Conservation (phyloP, 1,140 invertebrate species). For the Euglossa dilemma region DNA sequence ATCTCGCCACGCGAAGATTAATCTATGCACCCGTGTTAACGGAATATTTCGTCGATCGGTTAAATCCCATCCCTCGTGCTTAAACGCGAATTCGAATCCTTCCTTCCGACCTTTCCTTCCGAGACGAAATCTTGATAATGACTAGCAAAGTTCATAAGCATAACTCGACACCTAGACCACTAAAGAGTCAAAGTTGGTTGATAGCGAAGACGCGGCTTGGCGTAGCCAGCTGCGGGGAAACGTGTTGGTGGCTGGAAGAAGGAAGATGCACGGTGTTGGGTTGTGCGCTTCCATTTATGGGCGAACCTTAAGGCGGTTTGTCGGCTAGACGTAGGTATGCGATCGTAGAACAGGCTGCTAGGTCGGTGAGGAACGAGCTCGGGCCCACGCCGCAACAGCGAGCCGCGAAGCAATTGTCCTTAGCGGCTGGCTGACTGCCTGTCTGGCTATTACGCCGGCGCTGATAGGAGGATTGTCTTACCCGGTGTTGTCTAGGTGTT, state of each 20-base stretch:
- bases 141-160: no score
- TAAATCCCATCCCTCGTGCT: no score
- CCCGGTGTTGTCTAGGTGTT: slow-evolving; percentile 62
- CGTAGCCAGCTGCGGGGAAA: neutral
- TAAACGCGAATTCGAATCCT: no score
- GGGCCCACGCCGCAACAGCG: slow-evolving; percentile 56
- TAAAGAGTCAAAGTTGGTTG: neutral
- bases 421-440: slow-evolving; percentile 46
- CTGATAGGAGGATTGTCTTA: slow-evolving; percentile 69
- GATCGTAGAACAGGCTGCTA: slow-evolving; percentile 18
- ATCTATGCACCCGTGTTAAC: no score
- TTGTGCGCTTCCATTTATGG: slow-evolving; percentile 56
- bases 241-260: neutral
- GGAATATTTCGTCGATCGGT: no score
- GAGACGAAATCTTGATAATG: no score
- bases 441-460: slow-evolving; percentile 62
- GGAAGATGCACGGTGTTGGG: slow-evolving; percentile 21
- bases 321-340: slow-evolving; percentile 50
- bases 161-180: neutral
- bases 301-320: slow-evolving; percentile 45
- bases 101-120: no score
- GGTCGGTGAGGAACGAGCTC: slow-evolving; percentile 55
- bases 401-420: slow-evolving; percentile 60
- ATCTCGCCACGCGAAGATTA: no score
- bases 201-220: neutral